phyloP scores from a whole-genome alignment of 37 sponge, comb jelly and placozoan genomes.

The Halichondria panicea region DNA sequence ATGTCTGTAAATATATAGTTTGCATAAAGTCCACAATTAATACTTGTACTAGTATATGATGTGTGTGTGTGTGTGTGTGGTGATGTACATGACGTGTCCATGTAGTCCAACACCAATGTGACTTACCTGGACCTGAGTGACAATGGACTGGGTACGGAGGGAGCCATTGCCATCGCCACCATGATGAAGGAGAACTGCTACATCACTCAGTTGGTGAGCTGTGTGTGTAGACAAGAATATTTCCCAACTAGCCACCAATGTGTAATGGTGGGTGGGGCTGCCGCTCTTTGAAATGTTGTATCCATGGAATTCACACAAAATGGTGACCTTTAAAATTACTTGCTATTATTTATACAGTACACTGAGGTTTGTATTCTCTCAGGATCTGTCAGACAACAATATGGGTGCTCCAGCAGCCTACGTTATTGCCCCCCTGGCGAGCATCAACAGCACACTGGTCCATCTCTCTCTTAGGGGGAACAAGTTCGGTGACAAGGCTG shows the following conservation, averaged over 20 bases:
- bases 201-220: conserved; percentile 77
- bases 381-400: conserved; percentile 82
- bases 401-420: conserved; percentile 74
- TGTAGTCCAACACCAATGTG: conserved; percentile 86
- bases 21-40: too few relatives aligned
- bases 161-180: conserved; percentile 78
- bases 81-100: too few relatives aligned
- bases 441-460: conserved; percentile 59
- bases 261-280: too few relatives aligned
- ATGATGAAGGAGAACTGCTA: conserved; percentile 99
- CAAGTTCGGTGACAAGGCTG: conserved; percentile 80
- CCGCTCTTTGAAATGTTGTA: too few relatives aligned
- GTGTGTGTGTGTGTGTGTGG: too few relatives aligned
- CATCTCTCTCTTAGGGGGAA: conserved; percentile 76
- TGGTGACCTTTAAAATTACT: too few relatives aligned
- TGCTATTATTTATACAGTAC: neutral
- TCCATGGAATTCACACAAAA: too few relatives aligned
- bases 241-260: too few relatives aligned
- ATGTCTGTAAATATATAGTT: too few relatives aligned
- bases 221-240: too few relatives aligned
- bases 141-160: conserved; percentile 90
- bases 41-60: too few relatives aligned
- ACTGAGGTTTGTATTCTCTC: neutral
- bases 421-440: conserved; percentile 58
- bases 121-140: conserved; percentile 84